A percentile compares a stretch with the other conserved stretches of the same genome.
phyloP scores from a whole-genome alignment of 2,888 invertebrate species.

The Pseudanteris insignis region DNA sequence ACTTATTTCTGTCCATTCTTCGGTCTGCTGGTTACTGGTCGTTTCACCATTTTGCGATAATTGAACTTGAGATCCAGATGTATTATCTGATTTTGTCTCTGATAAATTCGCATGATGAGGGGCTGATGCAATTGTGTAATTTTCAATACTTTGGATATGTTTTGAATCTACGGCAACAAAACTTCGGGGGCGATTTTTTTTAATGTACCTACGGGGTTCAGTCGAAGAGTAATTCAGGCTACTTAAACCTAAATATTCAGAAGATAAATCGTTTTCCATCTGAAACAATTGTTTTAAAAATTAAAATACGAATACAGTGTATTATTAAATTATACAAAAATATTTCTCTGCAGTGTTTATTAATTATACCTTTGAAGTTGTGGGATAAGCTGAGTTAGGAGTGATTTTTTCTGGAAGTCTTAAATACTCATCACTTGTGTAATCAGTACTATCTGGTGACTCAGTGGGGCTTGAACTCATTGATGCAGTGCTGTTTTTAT shows the following conservation, averaged over 20 bases:
- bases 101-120: conserved; percentile 58
- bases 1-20: conserved; percentile 80
- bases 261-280: conserved; percentile 56
- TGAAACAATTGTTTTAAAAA: too few relatives aligned
- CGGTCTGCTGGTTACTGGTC: conserved; percentile 63
- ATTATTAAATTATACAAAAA: not conserved
- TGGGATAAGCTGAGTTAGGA: conserved; percentile 54
- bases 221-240: conserved; percentile 59
- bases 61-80: conserved; percentile 53
- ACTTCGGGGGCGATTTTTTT: conserved; percentile 60
- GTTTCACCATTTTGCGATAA: conserved; percentile 47
- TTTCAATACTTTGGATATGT: conserved; percentile 52
- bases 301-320: not conserved
- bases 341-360: too few relatives aligned
- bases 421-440: conserved; percentile 66
- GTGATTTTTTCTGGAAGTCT: conserved; percentile 65
- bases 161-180: conserved; percentile 57
- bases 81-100: conserved; percentile 50
- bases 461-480: conserved; percentile 63
- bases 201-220: conserved; percentile 63
- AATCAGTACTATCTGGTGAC: conserved; percentile 66
- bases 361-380: conserved; percentile 54
- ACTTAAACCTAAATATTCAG: conserved; percentile 60
- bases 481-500: conserved; percentile 55
- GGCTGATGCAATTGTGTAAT: conserved; percentile 54